Evolutionary conservation across 1,140 invertebrate species (phyloP).

Genomic region (Brachystomella parvula): DNA sequence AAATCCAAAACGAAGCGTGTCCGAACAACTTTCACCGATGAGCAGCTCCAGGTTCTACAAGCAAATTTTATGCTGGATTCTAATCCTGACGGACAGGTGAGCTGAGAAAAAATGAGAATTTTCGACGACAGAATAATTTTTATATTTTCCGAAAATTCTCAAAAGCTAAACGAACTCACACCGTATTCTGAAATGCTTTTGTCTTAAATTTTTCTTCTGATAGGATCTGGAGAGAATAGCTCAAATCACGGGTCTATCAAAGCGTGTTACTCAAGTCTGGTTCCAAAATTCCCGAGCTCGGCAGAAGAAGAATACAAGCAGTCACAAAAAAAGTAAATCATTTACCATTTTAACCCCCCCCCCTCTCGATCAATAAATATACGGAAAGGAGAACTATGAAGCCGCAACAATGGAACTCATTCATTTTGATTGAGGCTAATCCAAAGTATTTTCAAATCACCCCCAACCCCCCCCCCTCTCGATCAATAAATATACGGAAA

Average conservation of each 20-base stretch:
- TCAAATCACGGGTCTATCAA: conserved; percentile 57
- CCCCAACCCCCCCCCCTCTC: neutral
- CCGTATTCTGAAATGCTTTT: neutral
- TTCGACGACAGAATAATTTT: too few species aligned
- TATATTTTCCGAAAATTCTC: too few species aligned
- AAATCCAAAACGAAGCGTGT: conserved; percentile 55
- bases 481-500: neutral
- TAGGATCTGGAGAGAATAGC: conserved; percentile 58
- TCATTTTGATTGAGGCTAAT: too few species aligned
- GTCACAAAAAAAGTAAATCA: conserved; percentile 27
- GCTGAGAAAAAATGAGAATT: too few species aligned
- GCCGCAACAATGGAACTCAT: neutral
- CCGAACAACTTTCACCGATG: conserved; percentile 61
- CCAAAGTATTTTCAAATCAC: too few species aligned
- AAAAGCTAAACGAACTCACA: too few species aligned
- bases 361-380: neutral
- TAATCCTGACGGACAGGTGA: conserved; percentile 60
- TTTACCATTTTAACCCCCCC: neutral
- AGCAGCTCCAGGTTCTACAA: conserved; percentile 58
- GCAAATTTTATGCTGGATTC: conserved; percentile 59
- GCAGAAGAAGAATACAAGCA: conserved; percentile 77
- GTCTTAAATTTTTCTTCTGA: too few species aligned
- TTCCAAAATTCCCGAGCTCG: conserved; percentile 96
- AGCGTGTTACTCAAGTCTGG: conserved; percentile 83
- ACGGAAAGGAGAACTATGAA: neutral